phyloP scores from a whole-genome alignment of 2,888 invertebrate genomes.

The Bellardia pandia region DNA sequence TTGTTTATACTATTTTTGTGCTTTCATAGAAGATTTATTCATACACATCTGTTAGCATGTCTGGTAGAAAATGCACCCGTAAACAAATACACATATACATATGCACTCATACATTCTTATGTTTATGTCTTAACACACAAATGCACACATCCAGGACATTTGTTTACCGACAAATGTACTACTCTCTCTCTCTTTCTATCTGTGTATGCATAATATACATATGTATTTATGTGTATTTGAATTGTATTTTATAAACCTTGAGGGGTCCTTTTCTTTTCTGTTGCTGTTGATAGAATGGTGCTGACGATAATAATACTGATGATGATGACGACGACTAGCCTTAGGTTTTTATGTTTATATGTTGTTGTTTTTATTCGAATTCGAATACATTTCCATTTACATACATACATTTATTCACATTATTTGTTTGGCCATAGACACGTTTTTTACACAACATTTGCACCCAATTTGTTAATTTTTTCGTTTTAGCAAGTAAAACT shows the following conservation, averaged over 20 bases:
- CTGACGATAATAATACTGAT: slow-evolving; percentile 52
- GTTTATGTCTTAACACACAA: slow-evolving; percentile 56
- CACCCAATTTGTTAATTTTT: slow-evolving; percentile 65
- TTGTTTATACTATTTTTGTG: slow-evolving; percentile 27
- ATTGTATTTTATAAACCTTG: slow-evolving; percentile 60
- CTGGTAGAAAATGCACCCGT: slow-evolving; percentile 45
- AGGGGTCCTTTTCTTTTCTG: slow-evolving; percentile 45
- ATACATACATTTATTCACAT: not conserved
- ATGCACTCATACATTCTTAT: slow-evolving; percentile 10
- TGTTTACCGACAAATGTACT: slow-evolving; percentile 50
- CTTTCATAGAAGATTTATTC: slow-evolving; percentile 60
- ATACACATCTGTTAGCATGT: slow-evolving; percentile 64
- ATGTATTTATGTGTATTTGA: slow-evolving; percentile 21
- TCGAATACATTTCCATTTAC: not conserved
- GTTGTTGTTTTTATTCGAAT: slow-evolving; percentile 18
- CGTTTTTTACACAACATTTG: slow-evolving; percentile 72
- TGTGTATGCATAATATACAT: slow-evolving; percentile 10
- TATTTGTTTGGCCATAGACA: slow-evolving; percentile 62
- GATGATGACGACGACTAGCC: slow-evolving; percentile 55
- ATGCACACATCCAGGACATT: slow-evolving; percentile 44
- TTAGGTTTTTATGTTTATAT: slow-evolving; percentile 38
- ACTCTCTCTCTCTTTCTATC: slow-evolving; percentile 3
- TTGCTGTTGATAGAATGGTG: slow-evolving; percentile 46
- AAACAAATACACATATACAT: slow-evolving; percentile 25
- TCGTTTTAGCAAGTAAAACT: slow-evolving; percentile 15